These are phyloP conservation scores for Steinernema scapterisci DNA, from an alignment of 2,888 invertebrate genomes.

Conservation along the genomic window DNA sequence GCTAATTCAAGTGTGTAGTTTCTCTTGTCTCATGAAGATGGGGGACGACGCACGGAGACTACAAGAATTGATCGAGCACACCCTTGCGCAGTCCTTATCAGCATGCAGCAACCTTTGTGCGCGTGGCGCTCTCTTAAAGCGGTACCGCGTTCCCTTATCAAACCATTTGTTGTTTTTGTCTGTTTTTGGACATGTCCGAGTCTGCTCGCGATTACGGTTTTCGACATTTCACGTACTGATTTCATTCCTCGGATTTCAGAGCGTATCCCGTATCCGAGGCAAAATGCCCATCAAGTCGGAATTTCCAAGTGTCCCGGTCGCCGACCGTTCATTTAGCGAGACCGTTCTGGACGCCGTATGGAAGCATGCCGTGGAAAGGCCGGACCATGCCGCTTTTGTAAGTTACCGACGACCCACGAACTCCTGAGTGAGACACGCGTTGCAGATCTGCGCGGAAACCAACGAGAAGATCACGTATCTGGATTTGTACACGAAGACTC, in stretches of 20 bases:
- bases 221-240: background rate
- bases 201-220: background rate
- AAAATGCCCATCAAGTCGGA: constrained; percentile 34
- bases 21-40: background rate
- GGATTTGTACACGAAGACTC: constrained; percentile 31
- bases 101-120: background rate
- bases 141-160: background rate
- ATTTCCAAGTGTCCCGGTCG: constrained; percentile 34
- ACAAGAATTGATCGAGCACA: constrained; percentile 28
- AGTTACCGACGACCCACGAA: background rate
- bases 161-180: constrained; percentile 27
- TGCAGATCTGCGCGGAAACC: constrained; percentile 35
- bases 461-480: constrained; percentile 22
- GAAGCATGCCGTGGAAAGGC: constrained; percentile 31
- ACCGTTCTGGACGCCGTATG: constrained; percentile 30
- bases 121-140: background rate
- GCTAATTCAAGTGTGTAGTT: background rate
- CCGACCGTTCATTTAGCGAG: constrained; percentile 30
- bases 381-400: constrained; percentile 34
- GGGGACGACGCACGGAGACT: constrained; percentile 1
- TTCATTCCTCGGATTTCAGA: background rate
- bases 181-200: background rate
- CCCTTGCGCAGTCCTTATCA: constrained; percentile 16
- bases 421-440: too few relatives aligned
- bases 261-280: too few relatives aligned